These are phyloP conservation scores for Nowickia ferox DNA, from an alignment of 2,888 invertebrate genomes.

Conservation along the genomic window DNA sequence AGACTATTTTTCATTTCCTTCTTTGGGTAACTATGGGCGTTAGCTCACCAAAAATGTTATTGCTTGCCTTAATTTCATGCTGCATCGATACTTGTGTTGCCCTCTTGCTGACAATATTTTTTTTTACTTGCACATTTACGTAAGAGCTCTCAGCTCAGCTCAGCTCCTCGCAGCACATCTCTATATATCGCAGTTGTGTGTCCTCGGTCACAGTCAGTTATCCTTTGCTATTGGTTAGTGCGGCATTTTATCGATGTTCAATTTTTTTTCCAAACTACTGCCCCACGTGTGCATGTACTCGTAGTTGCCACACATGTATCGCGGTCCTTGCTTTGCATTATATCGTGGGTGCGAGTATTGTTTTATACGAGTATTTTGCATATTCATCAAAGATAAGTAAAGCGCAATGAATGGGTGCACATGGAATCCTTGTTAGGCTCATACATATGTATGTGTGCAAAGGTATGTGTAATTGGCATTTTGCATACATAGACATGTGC, in stretches of 20 bases:
- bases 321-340: conserved; percentile 19
- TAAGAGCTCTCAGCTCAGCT: not conserved
- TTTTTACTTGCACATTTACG: conserved; percentile 67
- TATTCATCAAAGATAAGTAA: conserved; percentile 69
- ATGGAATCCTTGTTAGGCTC: conserved; percentile 34
- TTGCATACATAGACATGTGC: conserved; percentile 22
- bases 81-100: conserved; percentile 65
- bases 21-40: conserved; percentile 70
- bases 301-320: conserved; percentile 31
- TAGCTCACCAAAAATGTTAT: conserved; percentile 50
- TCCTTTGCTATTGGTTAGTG: conserved; percentile 75
- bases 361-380: conserved; percentile 72
- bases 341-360: conserved; percentile 52
- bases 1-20: conserved; percentile 7
- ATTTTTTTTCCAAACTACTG: conserved; percentile 47
- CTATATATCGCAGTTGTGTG: conserved; percentile 45
- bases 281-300: not conserved
- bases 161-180: conserved; percentile 26
- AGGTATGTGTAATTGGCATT: conserved; percentile 15
- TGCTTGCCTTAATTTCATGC: conserved; percentile 62
- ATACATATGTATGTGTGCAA: not conserved
- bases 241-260: conserved; percentile 73
- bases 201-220: conserved; percentile 64
- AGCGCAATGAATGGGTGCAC: conserved; percentile 73
- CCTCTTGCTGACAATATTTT: conserved; percentile 49